These are phyloP conservation scores for Paracentrotus lividus DNA, from an alignment of 53 echinoderm and acorn worm genomes.

Conservation along the genomic window DNA sequence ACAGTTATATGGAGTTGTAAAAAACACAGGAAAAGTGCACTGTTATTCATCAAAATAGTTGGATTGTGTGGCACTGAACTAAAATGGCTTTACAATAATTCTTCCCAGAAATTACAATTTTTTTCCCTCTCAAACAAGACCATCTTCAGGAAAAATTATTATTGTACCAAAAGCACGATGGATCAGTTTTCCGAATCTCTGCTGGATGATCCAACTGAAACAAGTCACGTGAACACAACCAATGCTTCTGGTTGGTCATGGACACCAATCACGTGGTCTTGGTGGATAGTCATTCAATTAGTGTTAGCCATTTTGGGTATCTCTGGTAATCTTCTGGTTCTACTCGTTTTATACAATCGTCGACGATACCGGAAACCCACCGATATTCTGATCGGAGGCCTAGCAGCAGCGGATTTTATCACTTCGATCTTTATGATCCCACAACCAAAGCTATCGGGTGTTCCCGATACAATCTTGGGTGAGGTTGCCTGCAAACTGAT, in stretches of 20 bases:
- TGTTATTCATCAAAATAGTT: too few relatives aligned
- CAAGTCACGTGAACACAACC: slow-evolving; percentile 23
- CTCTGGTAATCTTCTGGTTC: slow-evolving; percentile 14
- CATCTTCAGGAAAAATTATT: too few relatives aligned
- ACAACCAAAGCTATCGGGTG: slow-evolving; percentile 64
- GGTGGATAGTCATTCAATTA: slow-evolving; percentile 48
- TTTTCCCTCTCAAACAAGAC: not conserved
- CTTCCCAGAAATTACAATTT: not conserved
- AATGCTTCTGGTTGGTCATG: slow-evolving; percentile 35
- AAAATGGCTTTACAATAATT: not conserved
- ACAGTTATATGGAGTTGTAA: not conserved
- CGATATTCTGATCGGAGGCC: slow-evolving; percentile 77
- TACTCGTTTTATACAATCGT: slow-evolving; percentile 42
- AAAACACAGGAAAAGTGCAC: not conserved
- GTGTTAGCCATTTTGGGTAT: slow-evolving; percentile 43
- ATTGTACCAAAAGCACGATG: not conserved
- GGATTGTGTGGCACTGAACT: not conserved
- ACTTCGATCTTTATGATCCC: slow-evolving; percentile 80
- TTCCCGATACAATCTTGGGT: slow-evolving; percentile 69
- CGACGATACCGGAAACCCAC: slow-evolving; percentile 42
- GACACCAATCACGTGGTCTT: slow-evolving; percentile 53
- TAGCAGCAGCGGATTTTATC: slow-evolving; percentile 83
- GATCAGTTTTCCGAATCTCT: slow-evolving; percentile 13
- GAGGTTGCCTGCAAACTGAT: slow-evolving; percentile 77
- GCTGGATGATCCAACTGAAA: not conserved